These are phyloP conservation scores for Onychomys leucogaster DNA, from an alignment of 2,797 vertebrate species.

Conservation along the genomic window DNA sequence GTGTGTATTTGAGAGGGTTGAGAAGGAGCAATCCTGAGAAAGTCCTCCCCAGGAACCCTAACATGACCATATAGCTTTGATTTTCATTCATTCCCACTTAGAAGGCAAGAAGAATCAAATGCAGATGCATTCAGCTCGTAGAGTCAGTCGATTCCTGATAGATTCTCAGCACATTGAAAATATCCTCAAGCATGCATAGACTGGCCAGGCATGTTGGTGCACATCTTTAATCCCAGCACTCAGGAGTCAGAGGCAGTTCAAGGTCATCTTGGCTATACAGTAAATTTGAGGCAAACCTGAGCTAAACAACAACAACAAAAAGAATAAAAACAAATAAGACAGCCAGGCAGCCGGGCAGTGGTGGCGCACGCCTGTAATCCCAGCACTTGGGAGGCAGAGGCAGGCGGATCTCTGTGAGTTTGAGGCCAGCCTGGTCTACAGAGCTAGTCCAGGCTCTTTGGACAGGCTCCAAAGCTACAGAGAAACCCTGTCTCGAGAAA, in stretches of 20 bases:
- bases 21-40: neutral
- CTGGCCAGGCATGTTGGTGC: neutral
- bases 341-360: neutral
- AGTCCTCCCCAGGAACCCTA: neutral
- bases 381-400: neutral
- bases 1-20: neutral
- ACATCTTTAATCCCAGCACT: neutral
- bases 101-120: conserved; percentile 12
- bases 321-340: neutral
- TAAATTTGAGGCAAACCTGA: neutral
- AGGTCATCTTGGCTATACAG: neutral
- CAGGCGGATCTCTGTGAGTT: neutral
- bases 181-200: neutral
- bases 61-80: neutral
- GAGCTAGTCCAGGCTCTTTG: too few relatives aligned
- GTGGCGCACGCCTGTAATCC: neutral
- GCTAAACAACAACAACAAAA: neutral
- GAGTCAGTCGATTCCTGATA: neutral
- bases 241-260: neutral
- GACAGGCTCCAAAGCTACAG: too few relatives aligned
- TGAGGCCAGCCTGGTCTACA: neutral
- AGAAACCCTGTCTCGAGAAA: too few relatives aligned
- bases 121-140: neutral
- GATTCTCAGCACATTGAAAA: neutral
- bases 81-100: neutral